Evolutionary conservation across 1,140 invertebrate genomes (phyloP), one percentile per base, ranked within the genome.

Genomic region (Armadillidium nasatum): DNA sequence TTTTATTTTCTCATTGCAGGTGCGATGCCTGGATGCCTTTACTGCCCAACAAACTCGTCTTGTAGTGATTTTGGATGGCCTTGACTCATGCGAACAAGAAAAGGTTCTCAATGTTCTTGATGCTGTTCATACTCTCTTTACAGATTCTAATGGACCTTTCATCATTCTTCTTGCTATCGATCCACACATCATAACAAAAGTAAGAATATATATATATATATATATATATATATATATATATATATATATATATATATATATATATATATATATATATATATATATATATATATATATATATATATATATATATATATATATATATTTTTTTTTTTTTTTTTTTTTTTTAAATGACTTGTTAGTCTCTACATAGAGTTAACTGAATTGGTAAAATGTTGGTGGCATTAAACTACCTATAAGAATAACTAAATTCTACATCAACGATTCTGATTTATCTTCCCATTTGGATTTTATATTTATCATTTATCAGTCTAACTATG

Each of bases 71-170:
- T 93, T 99, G 33, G 97, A 99, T 86, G 97, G 97, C 0, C 85
- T 99, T 79, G 97, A 99, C 85, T 97, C 93, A 83, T 98, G 96
- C 83, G 97, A 99, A 84, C 96, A 98, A 84, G 95, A 97, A 82
- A 95, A 97, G 85, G 96, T 98, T 19, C 86, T 98, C 7, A 88
- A 93, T 0, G 89, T 97, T 43, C 87, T 99, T 22, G 97, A 98
- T 87, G 94, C 95, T 4, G 92, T 99, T 46, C 93, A 98, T 85
- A 92, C 96, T 21, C 86, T 99, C 44, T 97, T 99, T 84, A 94
- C 93, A 44, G 93, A 97, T 84, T 89, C 92, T 10, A 91, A 92
- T 83, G 91, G 92, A 76, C 95, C 95, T 0, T 98, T 98, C 85
- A 94, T 98, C 81, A 90, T 95, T 75, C 90, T 98, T 72, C 87